Evolutionary conservation across 2,113 vertebrate species (phyloP).

Genomic region (Perognathus longimembris): DNA sequence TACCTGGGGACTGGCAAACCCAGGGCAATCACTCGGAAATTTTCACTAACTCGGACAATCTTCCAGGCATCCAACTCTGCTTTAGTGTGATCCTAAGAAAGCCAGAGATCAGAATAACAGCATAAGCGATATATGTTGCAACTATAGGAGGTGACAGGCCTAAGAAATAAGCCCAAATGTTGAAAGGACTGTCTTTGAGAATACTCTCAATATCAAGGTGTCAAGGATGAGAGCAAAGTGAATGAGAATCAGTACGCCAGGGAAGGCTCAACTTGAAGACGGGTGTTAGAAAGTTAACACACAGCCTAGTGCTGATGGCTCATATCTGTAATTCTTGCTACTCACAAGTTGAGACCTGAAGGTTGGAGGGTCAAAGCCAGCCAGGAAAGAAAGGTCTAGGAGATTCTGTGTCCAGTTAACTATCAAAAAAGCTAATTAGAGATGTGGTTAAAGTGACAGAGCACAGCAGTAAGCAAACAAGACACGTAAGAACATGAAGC

Average conservation of each 20-base stretch:
- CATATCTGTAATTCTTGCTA: too few species aligned
- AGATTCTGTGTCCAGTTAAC: too few species aligned
- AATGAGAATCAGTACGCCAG: background rate
- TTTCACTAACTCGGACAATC: constrained; percentile 97
- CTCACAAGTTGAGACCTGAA: too few species aligned
- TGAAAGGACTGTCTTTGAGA: background rate
- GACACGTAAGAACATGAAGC: too few species aligned
- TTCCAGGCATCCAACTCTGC: constrained; percentile 95
- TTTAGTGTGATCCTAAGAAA: constrained; percentile 92
- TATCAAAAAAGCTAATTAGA: too few species aligned
- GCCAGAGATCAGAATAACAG: constrained; percentile 5
- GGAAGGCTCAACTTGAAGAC: background rate
- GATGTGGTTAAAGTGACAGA: too few species aligned
- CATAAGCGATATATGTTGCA: background rate
- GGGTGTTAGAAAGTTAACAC: background rate
- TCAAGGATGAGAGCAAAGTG: background rate
- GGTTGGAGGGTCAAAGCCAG: too few species aligned
- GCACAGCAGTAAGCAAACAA: too few species aligned
- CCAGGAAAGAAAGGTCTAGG: too few species aligned
- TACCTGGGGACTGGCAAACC: constrained; percentile 97
- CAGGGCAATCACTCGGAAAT: constrained; percentile 97
- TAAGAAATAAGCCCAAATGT: background rate
- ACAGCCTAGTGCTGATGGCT: too few species aligned
- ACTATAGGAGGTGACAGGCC: background rate
- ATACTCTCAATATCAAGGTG: background rate